These are phyloP conservation scores for Actenoides hombroni DNA, from an alignment of 2,113 vertebrate genomes.

Conservation along the genomic window DNA sequence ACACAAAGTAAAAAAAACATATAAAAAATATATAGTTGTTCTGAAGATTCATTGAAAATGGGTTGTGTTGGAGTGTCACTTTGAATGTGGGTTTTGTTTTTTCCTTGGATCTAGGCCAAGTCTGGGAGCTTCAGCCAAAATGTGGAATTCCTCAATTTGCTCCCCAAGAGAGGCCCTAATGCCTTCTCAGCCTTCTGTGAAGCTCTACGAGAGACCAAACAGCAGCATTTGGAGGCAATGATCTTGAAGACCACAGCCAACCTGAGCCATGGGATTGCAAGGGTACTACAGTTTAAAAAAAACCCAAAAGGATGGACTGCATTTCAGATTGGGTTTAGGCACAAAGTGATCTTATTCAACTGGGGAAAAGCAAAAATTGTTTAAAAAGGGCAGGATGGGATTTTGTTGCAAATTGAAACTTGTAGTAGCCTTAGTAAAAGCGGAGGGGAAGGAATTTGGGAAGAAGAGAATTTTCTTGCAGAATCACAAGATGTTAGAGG, in stretches of 20 bases:
- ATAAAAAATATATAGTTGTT: neutral
- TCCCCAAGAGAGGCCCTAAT: slow-evolving; percentile 89
- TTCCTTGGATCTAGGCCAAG: slow-evolving; percentile 72
- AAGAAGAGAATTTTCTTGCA: neutral
- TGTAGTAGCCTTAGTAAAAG: neutral
- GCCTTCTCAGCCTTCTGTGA: slow-evolving; percentile 89
- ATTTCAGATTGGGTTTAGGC: neutral
- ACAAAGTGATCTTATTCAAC: neutral
- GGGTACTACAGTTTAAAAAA: slow-evolving; percentile 25
- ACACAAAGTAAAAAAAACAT: neutral
- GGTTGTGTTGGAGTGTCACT: neutral
- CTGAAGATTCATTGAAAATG: neutral
- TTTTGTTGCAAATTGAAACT: neutral
- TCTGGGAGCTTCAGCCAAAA: slow-evolving; percentile 83
- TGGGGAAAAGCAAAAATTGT: neutral
- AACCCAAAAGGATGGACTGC: neutral
- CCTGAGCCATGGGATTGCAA: neutral
- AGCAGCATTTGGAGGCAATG: slow-evolving; percentile 83
- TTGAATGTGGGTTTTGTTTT: neutral
- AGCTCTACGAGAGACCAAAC: slow-evolving; percentile 86
- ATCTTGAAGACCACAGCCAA: slow-evolving; percentile 47
- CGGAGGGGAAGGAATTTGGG: neutral
- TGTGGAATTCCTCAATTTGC: slow-evolving; percentile 80
- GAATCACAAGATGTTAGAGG: neutral
- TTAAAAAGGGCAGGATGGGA: neutral